phyloP scores from a whole-genome alignment of 2,797 vertebrate genomes.

The Urocyon cinereoargenteus region DNA sequence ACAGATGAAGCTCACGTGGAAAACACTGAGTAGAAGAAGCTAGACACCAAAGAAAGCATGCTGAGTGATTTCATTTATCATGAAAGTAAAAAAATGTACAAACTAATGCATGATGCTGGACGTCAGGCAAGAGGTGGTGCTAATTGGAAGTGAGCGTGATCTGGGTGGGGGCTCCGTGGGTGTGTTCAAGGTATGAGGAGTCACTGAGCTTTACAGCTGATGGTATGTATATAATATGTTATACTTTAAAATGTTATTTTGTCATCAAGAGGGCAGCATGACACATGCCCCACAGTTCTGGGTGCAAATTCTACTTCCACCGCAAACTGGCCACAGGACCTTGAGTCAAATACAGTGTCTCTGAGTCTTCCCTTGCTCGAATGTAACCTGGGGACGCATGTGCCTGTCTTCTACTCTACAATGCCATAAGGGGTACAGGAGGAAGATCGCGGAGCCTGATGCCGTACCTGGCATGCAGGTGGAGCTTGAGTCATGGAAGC shows the following conservation, averaged over 20 bases:
- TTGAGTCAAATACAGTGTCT: neutral
- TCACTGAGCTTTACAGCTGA: neutral
- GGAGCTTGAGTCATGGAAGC: rapidly evolving
- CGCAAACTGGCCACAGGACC: neutral
- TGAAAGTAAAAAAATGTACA: neutral
- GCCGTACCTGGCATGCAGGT: rapidly evolving
- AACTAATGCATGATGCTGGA: rapidly evolving
- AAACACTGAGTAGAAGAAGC: neutral
- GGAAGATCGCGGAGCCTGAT: neutral
- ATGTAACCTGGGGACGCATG: neutral
- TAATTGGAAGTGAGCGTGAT: rapidly evolving
- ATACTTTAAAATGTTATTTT: neutral
- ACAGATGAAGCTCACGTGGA: neutral
- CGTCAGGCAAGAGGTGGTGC: too few species aligned
- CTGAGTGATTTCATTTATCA: neutral
- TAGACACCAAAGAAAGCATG: neutral
- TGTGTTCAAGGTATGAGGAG: neutral
- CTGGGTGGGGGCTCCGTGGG: neutral
- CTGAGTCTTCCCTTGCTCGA: neutral
- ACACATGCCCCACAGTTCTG: rapidly evolving
- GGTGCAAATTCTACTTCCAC: neutral
- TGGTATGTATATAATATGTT: too few species aligned
- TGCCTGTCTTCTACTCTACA: neutral
- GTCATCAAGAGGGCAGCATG: neutral
- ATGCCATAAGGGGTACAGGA: neutral